Conservation (phyloP, 2,888 invertebrate species). For the Hermaeophaga mercurialis region DNA sequence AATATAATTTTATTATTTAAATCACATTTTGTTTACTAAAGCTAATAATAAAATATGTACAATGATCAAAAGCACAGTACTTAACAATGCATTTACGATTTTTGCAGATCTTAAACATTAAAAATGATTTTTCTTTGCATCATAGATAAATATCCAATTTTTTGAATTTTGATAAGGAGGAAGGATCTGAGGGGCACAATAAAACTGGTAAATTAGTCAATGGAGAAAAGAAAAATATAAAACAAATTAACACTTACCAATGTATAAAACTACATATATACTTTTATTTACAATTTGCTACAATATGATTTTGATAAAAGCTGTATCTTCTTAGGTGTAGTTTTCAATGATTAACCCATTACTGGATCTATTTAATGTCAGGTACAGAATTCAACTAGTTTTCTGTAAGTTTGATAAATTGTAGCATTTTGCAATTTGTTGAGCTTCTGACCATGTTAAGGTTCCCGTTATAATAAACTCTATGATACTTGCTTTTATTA, state of each 20-base stretch:
- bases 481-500: background rate
- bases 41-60: constrained; percentile 42
- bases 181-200: background rate
- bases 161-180: background rate
- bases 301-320: too few species aligned
- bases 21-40: constrained; percentile 45
- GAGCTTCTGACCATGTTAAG: background rate
- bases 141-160: background rate
- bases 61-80: constrained; percentile 30
- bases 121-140: constrained; percentile 11
- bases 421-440: background rate
- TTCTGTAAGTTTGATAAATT: background rate
- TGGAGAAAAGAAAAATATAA: too few species aligned
- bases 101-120: constrained; percentile 21
- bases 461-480: background rate
- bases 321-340: too few species aligned
- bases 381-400: background rate
- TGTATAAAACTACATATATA: too few species aligned
- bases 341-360: background rate
- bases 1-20: constrained; percentile 43
- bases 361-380: background rate
- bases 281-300: too few species aligned
- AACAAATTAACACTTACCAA: too few species aligned
- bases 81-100: constrained; percentile 9
- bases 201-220: too few species aligned